A percentile compares a stretch with the other conserved stretches of the same genome.
These are phyloP conservation scores for Oostethus manadensis DNA, from an alignment of 2,113 vertebrate genomes.

Conservation along the genomic window DNA sequence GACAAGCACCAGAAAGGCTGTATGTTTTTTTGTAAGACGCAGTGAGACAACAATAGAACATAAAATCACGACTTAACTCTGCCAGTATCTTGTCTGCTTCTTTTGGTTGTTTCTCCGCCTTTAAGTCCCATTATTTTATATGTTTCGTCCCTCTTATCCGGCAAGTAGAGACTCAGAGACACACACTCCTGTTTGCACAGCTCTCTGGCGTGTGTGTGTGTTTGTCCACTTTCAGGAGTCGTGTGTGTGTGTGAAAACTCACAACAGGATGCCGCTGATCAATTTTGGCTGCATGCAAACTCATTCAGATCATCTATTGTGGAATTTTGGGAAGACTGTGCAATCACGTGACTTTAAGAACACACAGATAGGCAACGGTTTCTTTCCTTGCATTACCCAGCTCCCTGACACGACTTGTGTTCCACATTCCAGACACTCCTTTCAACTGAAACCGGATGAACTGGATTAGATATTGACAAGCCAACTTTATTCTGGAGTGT, in stretches of 20 bases:
- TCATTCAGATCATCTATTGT: slow-evolving; percentile 37
- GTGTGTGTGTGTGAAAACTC: slow-evolving; percentile 9
- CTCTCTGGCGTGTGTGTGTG: background rate
- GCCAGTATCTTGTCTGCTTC: slow-evolving; percentile 5
- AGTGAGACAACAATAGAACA: slow-evolving; percentile 39
- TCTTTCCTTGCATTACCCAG: slow-evolving; percentile 2
- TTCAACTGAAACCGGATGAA: slow-evolving; percentile 37
- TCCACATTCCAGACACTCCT: slow-evolving; percentile 45
- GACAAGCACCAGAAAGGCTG: slow-evolving; percentile 21
- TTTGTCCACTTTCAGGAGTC: background rate
- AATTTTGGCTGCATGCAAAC: slow-evolving; percentile 36
- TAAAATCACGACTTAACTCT: slow-evolving; percentile 31
- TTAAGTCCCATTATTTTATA: background rate
- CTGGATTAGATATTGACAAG: slow-evolving; percentile 40
- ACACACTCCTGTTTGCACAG: background rate
- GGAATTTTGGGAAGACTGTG: slow-evolving; percentile 16
- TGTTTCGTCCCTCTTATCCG: background rate
- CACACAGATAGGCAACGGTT: slow-evolving; percentile 5
- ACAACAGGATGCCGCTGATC: slow-evolving; percentile 30
- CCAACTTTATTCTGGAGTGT: slow-evolving; percentile 39
- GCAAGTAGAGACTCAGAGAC: slow-evolving; percentile 1
- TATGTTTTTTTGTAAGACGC: slow-evolving; percentile 26
- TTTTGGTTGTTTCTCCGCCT: background rate
- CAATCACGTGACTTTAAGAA: background rate
- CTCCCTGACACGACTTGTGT: slow-evolving; percentile 18